Conservation (phyloP, 2,797 vertebrate species). For the Myiothlypis coronata region DNA sequence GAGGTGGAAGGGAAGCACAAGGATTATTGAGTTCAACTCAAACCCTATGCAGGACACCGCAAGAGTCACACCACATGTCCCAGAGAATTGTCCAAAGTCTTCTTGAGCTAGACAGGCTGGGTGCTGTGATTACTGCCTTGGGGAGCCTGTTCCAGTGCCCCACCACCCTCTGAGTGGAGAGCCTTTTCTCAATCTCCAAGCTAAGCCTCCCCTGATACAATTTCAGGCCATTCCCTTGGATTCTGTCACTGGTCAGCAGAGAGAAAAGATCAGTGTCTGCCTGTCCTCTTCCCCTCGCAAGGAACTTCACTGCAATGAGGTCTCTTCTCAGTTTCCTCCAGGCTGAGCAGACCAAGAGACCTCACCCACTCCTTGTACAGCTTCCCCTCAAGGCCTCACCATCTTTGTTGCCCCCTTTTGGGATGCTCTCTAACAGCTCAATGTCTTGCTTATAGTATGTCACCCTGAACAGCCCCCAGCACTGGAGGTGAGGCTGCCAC, state of each 20-base stretch:
- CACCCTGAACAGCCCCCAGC: background rate
- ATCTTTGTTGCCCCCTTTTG: background rate
- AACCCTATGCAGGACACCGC: background rate
- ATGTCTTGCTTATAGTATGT: background rate
- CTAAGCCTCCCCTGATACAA: background rate
- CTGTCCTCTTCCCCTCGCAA: background rate
- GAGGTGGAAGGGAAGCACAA: background rate
- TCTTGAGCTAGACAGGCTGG: background rate
- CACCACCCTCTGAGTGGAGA: background rate
- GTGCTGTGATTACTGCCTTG: background rate
- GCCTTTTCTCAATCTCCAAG: background rate
- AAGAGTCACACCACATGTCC: background rate
- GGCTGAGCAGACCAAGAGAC: background rate
- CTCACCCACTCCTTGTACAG: background rate
- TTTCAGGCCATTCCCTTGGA: background rate
- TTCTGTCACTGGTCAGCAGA: background rate
- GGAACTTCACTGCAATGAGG: background rate
- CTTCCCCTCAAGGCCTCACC: background rate
- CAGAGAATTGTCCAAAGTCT: background rate
- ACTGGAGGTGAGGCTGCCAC: background rate
- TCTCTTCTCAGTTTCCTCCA: background rate
- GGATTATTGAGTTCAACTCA: background rate
- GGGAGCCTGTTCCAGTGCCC: background rate
- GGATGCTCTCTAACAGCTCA: background rate
- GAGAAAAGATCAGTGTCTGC: background rate